Evolutionary conservation across 1,140 invertebrate species (phyloP).

Genomic region (Stenopsyche tienmushanensis): DNA sequence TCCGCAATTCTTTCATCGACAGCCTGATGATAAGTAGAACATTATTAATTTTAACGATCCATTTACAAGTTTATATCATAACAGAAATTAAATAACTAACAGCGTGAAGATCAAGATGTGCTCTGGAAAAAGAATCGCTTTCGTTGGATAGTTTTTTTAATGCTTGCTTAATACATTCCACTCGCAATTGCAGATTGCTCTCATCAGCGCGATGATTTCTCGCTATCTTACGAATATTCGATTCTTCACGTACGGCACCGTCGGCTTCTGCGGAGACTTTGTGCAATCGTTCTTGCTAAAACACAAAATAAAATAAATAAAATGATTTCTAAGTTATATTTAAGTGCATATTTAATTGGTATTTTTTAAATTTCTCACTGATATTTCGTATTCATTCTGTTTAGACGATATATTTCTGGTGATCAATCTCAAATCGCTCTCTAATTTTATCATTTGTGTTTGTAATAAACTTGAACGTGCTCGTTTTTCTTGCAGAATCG

Average conservation of each 20-base stretch:
- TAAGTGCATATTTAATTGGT: constrained; percentile 8
- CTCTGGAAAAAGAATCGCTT: constrained; percentile 59
- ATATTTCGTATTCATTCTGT: constrained; percentile 18
- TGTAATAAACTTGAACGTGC: constrained; percentile 1
- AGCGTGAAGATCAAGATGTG: constrained; percentile 56
- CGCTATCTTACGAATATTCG: background rate
- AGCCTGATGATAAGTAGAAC: constrained; percentile 46
- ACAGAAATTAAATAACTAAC: too few species aligned
- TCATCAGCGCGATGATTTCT: constrained; percentile 60
- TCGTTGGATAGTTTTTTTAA: constrained; percentile 57
- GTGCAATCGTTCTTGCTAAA: constrained; percentile 50
- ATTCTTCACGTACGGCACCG: background rate
- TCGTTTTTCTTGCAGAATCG: constrained; percentile 10
- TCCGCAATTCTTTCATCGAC: constrained; percentile 65
- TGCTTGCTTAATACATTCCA: constrained; percentile 59
- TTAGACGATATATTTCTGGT: constrained; percentile 1
- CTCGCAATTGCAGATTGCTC: constrained; percentile 60
- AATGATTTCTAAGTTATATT: constrained; percentile 4
- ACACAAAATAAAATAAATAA: constrained; percentile 3
- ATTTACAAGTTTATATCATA: too few species aligned
- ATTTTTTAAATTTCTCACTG: constrained; percentile 20
- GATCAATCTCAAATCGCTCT: constrained; percentile 12
- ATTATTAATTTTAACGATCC: background rate
- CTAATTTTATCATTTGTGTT: constrained; percentile 19
- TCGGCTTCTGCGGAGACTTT: constrained; percentile 41